Conservation (phyloP, 2,113 vertebrate genomes). For the Seriola aureovittata region DNA sequence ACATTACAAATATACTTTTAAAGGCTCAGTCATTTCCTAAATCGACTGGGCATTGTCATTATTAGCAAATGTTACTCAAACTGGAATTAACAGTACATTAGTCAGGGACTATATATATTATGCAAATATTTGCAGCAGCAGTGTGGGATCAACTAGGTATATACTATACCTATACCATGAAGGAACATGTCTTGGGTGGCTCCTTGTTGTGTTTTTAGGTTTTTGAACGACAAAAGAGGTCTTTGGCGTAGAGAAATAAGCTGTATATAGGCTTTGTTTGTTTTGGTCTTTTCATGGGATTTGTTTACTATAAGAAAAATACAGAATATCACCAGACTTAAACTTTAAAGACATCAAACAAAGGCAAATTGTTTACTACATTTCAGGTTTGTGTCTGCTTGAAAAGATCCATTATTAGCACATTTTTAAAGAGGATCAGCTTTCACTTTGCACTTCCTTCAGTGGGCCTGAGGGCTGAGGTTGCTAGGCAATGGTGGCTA, state of each 20-base stretch:
- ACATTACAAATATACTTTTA: not conserved
- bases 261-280: not conserved
- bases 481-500: slow-evolving; percentile 80
- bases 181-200: not conserved
- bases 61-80: not conserved
- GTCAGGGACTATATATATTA: too few relatives aligned
- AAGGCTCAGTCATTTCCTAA: not conserved
- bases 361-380: slow-evolving; percentile 20
- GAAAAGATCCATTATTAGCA: slow-evolving; percentile 70
- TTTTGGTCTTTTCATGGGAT: not conserved
- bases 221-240: not conserved
- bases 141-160: not conserved
- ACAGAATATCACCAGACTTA: not conserved
- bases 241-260: not conserved
- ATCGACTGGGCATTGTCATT: not conserved
- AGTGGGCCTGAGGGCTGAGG: slow-evolving; percentile 68
- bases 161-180: not conserved
- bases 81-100: not conserved
- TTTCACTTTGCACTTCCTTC: slow-evolving; percentile 77
- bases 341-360: slow-evolving; percentile 28
- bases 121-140: not conserved
- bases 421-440: slow-evolving; percentile 74
- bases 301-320: slow-evolving; percentile 9
- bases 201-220: not conserved
- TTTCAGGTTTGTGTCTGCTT: slow-evolving; percentile 53